Evolutionary conservation across 2,888 invertebrate genomes (phyloP).

Genomic region (Stenoptilia bipunctidactyla): DNA sequence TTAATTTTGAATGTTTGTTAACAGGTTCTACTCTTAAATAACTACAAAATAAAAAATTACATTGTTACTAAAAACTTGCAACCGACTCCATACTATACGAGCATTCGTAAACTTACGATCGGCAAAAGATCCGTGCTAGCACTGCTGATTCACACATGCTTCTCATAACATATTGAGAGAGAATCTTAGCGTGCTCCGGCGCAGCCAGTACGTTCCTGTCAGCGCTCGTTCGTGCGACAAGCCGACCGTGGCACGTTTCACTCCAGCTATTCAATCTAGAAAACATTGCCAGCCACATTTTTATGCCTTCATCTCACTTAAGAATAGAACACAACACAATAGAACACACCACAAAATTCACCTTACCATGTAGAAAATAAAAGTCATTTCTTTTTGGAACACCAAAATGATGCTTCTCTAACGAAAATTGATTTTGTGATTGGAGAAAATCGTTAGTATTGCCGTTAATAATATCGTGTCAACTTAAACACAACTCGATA

Average conservation of each 20-base stretch:
- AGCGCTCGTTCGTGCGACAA: conserved; percentile 30
- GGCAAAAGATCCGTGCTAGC: no score
- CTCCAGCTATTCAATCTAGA: conserved; percentile 60
- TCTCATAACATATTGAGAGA: background rate
- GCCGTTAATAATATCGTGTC: background rate
- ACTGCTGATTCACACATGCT: no score
- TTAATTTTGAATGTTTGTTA: no score
- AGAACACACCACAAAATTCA: conserved; percentile 22
- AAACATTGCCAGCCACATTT: conserved; percentile 55
- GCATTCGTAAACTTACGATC: no score
- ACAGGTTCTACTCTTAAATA: no score
- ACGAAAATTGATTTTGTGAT: background rate
- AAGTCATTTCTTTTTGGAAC: conserved; percentile 32
- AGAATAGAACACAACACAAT: conserved; percentile 30
- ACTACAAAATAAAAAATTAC: no score
- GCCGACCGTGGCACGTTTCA: conserved; percentile 58
- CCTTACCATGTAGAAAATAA: conserved; percentile 41
- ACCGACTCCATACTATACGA: no score
- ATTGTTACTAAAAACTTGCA: no score
- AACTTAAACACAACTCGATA: no score
- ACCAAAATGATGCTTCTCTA: background rate
- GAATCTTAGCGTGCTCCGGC: background rate
- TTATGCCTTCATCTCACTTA: conserved; percentile 52
- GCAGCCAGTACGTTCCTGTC: background rate
- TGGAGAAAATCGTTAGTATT: background rate